Evolutionary conservation across 2,113 vertebrate species (phyloP).

Genomic region (Amazona vittata): DNA sequence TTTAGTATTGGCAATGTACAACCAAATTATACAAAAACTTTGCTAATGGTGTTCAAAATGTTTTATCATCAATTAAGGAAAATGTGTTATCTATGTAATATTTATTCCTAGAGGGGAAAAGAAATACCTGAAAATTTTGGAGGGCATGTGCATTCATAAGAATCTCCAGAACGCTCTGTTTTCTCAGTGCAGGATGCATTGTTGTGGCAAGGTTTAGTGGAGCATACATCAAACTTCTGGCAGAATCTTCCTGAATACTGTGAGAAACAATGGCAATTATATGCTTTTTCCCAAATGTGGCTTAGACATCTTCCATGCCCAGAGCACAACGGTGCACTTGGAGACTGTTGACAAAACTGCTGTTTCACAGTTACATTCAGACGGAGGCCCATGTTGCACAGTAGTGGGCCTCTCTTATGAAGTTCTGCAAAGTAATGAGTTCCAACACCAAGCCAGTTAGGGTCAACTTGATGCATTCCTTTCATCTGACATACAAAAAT

Average conservation of each 20-base stretch:
- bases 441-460: constrained; percentile 77
- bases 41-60: not conserved
- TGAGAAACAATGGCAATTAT: constrained; percentile 76
- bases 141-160: constrained; percentile 76
- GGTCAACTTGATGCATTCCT: constrained; percentile 69
- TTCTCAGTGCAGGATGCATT: constrained; percentile 73
- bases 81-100: not conserved
- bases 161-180: constrained; percentile 24
- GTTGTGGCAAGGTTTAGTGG: constrained; percentile 78
- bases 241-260: constrained; percentile 81
- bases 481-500: constrained; percentile 73
- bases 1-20: not conserved
- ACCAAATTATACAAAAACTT: not conserved
- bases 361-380: constrained; percentile 81
- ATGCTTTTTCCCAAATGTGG: constrained; percentile 72
- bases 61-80: not conserved
- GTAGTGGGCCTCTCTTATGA: constrained; percentile 33
- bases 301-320: constrained; percentile 81
- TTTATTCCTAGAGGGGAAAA: not conserved
- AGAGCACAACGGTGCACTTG: constrained; percentile 76
- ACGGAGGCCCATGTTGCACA: constrained; percentile 80
- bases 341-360: constrained; percentile 75
- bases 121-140: constrained; percentile 80
- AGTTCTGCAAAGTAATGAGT: constrained; percentile 82
- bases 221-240: constrained; percentile 78